Percentiles rank a stretch among this genome's conserved stretches.
Conservation (phyloP, 2,113 vertebrate genomes). For the Spheniscus mendiculus region DNA sequence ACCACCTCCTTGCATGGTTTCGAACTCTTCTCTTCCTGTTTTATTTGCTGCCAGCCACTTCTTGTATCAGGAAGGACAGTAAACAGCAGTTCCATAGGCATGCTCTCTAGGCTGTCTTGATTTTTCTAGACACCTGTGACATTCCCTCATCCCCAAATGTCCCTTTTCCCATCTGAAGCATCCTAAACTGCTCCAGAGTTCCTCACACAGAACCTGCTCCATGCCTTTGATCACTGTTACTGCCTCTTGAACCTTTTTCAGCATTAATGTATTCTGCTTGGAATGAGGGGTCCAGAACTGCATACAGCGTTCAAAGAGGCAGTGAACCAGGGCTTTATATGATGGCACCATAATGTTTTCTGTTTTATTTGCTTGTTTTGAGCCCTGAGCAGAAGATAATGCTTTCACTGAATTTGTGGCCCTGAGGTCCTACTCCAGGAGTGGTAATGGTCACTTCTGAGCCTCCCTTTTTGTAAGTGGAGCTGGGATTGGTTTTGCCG, state of each 20-base stretch:
- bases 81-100: not conserved
- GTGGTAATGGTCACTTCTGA: not conserved
- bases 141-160: not conserved
- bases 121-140: not conserved
- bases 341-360: not conserved
- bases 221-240: not conserved
- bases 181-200: not conserved
- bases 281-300: not conserved
- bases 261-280: not conserved
- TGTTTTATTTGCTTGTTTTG: not conserved
- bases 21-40: not conserved
- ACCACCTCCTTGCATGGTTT: not conserved
- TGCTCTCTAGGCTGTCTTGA: not conserved
- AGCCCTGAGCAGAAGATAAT: not conserved
- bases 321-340: not conserved
- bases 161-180: not conserved
- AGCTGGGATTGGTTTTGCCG: not conserved
- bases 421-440: not conserved
- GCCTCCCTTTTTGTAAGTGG: not conserved
- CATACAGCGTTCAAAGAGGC: not conserved
- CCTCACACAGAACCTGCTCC: not conserved
- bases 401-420: not conserved
- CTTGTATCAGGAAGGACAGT: not conserved
- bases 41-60: not conserved
- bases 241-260: not conserved